phyloP scores from a whole-genome alignment of 1,140 invertebrate species.

The Mercenaria mercenaria region DNA sequence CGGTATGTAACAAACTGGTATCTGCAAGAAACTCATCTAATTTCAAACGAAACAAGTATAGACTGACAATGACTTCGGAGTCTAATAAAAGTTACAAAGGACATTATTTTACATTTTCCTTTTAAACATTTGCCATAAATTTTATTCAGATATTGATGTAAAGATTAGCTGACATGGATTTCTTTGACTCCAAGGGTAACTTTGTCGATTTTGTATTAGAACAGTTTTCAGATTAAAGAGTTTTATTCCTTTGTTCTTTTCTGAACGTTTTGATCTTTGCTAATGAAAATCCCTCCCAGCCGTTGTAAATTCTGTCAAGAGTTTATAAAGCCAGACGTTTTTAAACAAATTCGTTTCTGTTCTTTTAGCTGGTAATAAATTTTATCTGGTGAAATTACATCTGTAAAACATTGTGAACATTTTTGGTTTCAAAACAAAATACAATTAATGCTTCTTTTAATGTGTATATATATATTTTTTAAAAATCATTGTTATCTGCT shows the following conservation, averaged over 20 bases:
- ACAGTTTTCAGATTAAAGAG: background rate
- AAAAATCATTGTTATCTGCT: too few relatives aligned
- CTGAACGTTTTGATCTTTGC: constrained; percentile 8
- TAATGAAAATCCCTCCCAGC: constrained; percentile 21
- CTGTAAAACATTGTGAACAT: too few relatives aligned
- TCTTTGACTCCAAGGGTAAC: background rate
- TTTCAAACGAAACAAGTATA: background rate
- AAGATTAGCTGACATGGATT: background rate
- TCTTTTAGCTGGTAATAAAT: constrained; percentile 9
- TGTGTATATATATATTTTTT: too few relatives aligned
- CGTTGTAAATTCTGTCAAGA: constrained; percentile 27
- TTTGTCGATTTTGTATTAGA: constrained; percentile 5
- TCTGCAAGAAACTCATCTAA: background rate
- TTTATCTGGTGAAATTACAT: background rate
- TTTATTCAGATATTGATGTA: background rate
- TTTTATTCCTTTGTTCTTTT: constrained; percentile 22
- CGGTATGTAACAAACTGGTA: too few relatives aligned
- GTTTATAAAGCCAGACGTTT: background rate
- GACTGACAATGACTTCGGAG: background rate
- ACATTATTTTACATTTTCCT: background rate
- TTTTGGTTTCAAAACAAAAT: too few relatives aligned
- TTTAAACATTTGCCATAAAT: background rate
- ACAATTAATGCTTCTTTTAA: too few relatives aligned
- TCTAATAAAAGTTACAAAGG: background rate
- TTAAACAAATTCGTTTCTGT: background rate